These are phyloP conservation scores for Danionella dracula DNA, from an alignment of 2,797 vertebrate species.

Conservation along the genomic window DNA sequence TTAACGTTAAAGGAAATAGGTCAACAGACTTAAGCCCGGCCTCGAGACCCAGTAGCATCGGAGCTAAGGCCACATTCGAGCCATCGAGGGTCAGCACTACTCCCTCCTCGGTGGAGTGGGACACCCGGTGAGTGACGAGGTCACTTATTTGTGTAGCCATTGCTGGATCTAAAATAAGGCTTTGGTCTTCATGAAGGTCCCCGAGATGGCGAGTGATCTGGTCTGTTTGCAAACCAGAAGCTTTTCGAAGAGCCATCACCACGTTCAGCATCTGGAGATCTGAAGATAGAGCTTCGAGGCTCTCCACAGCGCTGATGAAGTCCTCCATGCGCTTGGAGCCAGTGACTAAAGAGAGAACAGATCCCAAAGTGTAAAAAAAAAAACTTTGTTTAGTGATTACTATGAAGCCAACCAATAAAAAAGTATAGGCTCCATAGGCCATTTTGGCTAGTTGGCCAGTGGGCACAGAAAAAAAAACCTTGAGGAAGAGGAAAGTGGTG, in stretches of 20 bases:
- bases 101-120: conserved; percentile 45
- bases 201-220: conserved; percentile 56
- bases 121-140: conserved; percentile 52
- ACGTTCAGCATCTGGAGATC: conserved; percentile 29
- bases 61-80: conserved; percentile 73
- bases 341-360: conserved; percentile 39
- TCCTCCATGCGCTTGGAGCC: conserved; percentile 60
- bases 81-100: conserved; percentile 79
- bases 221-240: conserved; percentile 36
- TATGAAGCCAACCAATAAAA: too few species aligned
- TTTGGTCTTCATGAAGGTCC: background rate
- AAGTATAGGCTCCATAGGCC: too few species aligned
- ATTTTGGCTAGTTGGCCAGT: too few species aligned
- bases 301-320: conserved; percentile 61
- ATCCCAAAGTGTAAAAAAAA: too few species aligned
- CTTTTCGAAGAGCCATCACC: conserved; percentile 47
- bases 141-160: conserved; percentile 50
- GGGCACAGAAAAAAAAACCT: too few species aligned
- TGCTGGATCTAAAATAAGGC: conserved; percentile 23
- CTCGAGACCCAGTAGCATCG: conserved; percentile 73
- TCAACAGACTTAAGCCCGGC: conserved; percentile 58
- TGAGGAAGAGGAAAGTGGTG: too few species aligned
- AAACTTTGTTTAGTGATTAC: background rate
- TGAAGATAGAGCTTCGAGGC: conserved; percentile 52
- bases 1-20: conserved; percentile 63